These are phyloP conservation scores for Callopanchax toddi DNA, from an alignment of 2,113 vertebrate genomes.

Conservation along the genomic window DNA sequence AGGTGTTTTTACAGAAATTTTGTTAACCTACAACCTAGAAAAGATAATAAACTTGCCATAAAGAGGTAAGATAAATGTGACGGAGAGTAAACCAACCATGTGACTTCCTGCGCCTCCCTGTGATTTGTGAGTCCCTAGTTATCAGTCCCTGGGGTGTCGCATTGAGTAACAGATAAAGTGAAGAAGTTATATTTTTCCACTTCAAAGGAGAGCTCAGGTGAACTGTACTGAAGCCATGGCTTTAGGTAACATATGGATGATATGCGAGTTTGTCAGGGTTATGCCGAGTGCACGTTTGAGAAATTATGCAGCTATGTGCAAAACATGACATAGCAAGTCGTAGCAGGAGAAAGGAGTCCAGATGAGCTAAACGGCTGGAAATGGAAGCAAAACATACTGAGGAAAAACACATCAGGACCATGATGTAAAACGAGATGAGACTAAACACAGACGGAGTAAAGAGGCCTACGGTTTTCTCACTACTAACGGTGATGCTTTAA, in stretches of 20 bases:
- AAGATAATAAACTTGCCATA: slow-evolving; percentile 5
- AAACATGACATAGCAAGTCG: slow-evolving; percentile 28
- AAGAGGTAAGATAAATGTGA: background rate
- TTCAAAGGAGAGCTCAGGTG: slow-evolving; percentile 30
- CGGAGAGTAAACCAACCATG: slow-evolving; percentile 7
- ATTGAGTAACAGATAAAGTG: slow-evolving; percentile 20
- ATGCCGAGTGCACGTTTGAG: slow-evolving; percentile 27
- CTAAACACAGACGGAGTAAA: background rate
- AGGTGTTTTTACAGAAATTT: slow-evolving; percentile 25
- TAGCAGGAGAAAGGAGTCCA: slow-evolving; percentile 6
- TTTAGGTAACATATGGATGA: slow-evolving; percentile 44
- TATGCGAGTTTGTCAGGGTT: slow-evolving; percentile 38
- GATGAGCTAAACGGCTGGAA: background rate
- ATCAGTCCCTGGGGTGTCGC: slow-evolving; percentile 29
- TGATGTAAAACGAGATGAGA: slow-evolving; percentile 6
- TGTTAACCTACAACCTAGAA: slow-evolving; percentile 25
- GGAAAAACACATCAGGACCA: background rate
- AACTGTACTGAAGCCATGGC: slow-evolving; percentile 45
- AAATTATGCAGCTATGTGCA: slow-evolving; percentile 14
- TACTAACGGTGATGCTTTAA: slow-evolving; percentile 17
- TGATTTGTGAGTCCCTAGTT: slow-evolving; percentile 31
- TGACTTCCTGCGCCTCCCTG: slow-evolving; percentile 9
- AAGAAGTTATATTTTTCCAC: slow-evolving; percentile 23
- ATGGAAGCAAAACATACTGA: slow-evolving; percentile 6
- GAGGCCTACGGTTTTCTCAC: slow-evolving; percentile 16